Conservation (phyloP, 2,797 vertebrate species). For the Alca torda region DNA sequence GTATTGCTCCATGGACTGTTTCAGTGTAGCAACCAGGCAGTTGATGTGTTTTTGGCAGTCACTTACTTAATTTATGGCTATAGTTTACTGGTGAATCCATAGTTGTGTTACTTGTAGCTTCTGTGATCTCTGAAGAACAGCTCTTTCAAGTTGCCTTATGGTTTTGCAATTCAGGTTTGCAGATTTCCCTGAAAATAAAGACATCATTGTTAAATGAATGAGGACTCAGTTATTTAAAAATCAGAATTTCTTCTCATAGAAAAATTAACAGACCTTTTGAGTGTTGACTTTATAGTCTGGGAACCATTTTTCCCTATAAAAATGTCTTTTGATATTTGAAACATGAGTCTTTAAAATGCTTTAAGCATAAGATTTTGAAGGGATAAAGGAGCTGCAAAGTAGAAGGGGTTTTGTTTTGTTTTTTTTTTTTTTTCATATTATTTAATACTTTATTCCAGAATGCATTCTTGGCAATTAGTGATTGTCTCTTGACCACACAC, state of each 20-base stretch:
- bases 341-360: neutral
- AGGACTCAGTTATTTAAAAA: slow-evolving; percentile 11
- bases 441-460: slow-evolving; percentile 46
- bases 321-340: slow-evolving; percentile 42
- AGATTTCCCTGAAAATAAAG: slow-evolving; percentile 45
- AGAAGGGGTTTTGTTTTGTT: neutral
- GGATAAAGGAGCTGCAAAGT: neutral
- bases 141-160: slow-evolving; percentile 26
- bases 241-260: neutral
- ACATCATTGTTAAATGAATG: slow-evolving; percentile 33
- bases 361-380: neutral
- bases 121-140: neutral
- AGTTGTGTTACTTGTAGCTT: neutral
- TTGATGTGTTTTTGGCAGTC: neutral
- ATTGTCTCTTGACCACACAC: slow-evolving; percentile 73
- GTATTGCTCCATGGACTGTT: neutral
- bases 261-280: slow-evolving; percentile 54
- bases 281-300: slow-evolving; percentile 14
- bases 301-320: neutral
- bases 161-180: slow-evolving; percentile 41
- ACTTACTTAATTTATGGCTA: neutral
- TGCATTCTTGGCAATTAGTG: slow-evolving; percentile 52
- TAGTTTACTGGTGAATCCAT: neutral
- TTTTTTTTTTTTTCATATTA: neutral
- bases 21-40: neutral